These are phyloP conservation scores for Tachina grossa DNA, from an alignment of 2,888 invertebrate species.

Conservation along the genomic window DNA sequence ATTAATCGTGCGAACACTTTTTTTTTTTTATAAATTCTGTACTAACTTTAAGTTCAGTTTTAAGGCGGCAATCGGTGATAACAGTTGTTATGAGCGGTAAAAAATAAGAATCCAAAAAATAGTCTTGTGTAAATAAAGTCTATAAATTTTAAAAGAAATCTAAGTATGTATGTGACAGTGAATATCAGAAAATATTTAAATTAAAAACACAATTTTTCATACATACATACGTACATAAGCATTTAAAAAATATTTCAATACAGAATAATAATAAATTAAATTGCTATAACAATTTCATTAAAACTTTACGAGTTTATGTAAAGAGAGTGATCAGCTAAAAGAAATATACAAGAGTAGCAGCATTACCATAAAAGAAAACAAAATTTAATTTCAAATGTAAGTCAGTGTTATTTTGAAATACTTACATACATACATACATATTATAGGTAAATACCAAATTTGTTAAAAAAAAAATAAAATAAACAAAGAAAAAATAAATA, in stretches of 20 bases:
- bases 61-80: conserved; percentile 77
- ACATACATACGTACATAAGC: too few relatives aligned
- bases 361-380: conserved; percentile 1
- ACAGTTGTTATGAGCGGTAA: conserved; percentile 75
- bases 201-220: not conserved
- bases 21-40: conserved; percentile 65
- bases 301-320: not conserved
- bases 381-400: conserved; percentile 46
- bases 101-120: conserved; percentile 19
- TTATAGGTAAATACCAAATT: conserved; percentile 35
- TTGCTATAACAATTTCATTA: too few relatives aligned
- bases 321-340: not conserved
- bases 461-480: conserved; percentile 28
- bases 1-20: conserved; percentile 23
- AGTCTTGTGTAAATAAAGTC: conserved; percentile 21
- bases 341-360: conserved; percentile 3
- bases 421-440: not conserved
- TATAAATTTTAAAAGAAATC: conserved; percentile 28
- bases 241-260: too few relatives aligned
- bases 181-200: not conserved
- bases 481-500: too few relatives aligned
- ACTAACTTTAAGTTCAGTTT: conserved; percentile 77
- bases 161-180: conserved; percentile 3
- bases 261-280: too few relatives aligned
- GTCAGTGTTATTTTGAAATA: conserved; percentile 56